Percentiles rank a stretch among this genome's conserved stretches.
phyloP scores from a whole-genome alignment of 2,113 vertebrate species.

The Thamnaconus septentrionalis region DNA sequence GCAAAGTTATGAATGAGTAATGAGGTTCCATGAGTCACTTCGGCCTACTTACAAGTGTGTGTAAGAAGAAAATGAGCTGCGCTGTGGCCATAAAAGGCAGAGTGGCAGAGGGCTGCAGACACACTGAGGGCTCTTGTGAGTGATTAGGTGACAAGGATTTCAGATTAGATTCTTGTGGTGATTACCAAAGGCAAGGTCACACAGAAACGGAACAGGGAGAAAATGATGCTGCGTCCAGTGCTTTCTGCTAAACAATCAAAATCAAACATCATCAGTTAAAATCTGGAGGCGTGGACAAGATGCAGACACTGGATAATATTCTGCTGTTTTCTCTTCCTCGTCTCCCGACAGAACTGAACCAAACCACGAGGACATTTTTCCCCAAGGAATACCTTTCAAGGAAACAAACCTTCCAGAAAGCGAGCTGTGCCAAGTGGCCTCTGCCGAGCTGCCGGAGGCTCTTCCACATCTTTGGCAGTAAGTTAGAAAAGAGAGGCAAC shows the following conservation, averaged over 20 bases:
- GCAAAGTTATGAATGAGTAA: conserved; percentile 58
- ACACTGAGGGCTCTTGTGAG: conserved; percentile 50
- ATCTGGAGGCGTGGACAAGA: conserved; percentile 7
- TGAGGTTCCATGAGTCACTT: conserved; percentile 34
- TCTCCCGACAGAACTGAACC: conserved; percentile 66
- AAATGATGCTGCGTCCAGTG: conserved; percentile 24
- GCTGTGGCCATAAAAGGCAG: conserved; percentile 24
- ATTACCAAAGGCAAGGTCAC: conserved; percentile 64
- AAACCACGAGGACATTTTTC: conserved; percentile 68
- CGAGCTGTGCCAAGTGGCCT: conserved; percentile 75
- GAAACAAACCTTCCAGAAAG: conserved; percentile 76
- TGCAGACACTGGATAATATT: conserved; percentile 1
- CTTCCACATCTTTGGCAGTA: conserved; percentile 73
- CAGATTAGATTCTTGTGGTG: conserved; percentile 59
- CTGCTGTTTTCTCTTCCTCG: conserved; percentile 10
- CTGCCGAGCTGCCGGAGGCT: conserved; percentile 74
- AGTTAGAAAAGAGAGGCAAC: conserved; percentile 12
- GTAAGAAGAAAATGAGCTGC: conserved; percentile 21
- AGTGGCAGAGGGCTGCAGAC: conserved; percentile 37
- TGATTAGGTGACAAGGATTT: conserved; percentile 54
- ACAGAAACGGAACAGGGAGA: conserved; percentile 27
- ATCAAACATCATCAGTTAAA: conserved; percentile 11
- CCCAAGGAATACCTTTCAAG: conserved; percentile 74
- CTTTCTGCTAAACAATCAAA: conserved; percentile 28
- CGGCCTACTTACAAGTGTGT: conserved; percentile 48